Conservation (phyloP, 1,140 invertebrate genomes). For the Bombus breviceps region DNA sequence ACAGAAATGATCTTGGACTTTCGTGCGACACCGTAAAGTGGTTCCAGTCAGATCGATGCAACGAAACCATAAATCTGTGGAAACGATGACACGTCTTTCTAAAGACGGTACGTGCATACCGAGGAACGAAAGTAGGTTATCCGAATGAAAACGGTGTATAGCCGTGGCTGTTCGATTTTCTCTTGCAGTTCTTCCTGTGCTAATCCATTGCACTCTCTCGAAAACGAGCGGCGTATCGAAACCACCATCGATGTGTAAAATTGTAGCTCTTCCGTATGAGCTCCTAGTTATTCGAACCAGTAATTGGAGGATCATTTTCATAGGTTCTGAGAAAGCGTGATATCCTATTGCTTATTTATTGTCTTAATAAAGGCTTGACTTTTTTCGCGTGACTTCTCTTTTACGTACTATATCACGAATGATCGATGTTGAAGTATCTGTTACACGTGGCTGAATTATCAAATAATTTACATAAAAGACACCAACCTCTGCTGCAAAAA, state of each 20-base stretch:
- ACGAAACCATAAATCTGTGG: constrained; percentile 41
- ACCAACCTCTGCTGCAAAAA: too few species aligned
- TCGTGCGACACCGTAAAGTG: not conserved
- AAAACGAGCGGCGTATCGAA: constrained; percentile 38
- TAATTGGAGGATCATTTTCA: constrained; percentile 14
- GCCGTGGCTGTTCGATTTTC: constrained; percentile 62
- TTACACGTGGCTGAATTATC: too few species aligned
- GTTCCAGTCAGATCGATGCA: not conserved
- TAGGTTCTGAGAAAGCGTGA: not conserved
- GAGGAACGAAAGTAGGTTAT: constrained; percentile 67
- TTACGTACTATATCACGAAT: too few species aligned
- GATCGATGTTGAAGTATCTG: too few species aligned
- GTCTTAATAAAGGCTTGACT: too few species aligned
- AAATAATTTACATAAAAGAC: too few species aligned
- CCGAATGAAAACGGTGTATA: constrained; percentile 56
- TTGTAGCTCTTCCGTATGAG: not conserved
- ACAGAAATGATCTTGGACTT: not conserved
- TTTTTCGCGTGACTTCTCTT: too few species aligned
- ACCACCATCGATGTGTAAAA: constrained; percentile 27
- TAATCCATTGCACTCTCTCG: constrained; percentile 61
- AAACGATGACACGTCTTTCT: constrained; percentile 55
- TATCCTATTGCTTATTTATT: not conserved
- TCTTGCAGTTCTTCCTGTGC: constrained; percentile 52
- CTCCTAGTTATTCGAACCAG: not conserved
- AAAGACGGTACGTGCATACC: constrained; percentile 52